Conservation (phyloP, 2,113 vertebrate species). For the Festucalex cinctus region DNA sequence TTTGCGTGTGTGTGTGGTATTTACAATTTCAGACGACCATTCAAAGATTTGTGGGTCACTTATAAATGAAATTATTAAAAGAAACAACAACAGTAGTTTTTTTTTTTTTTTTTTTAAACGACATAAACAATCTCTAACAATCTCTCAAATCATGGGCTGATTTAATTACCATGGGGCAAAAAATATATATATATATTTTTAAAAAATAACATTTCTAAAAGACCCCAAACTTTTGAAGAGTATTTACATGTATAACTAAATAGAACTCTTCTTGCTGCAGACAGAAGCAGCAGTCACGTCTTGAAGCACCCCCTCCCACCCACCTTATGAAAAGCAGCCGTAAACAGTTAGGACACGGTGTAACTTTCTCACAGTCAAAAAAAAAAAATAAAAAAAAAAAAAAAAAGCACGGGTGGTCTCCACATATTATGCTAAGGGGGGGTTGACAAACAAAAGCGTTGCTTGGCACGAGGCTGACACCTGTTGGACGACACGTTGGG, state of each 20-base stretch:
- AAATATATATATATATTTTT: too few relatives aligned
- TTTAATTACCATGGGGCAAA: too few relatives aligned
- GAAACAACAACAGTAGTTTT: too few relatives aligned
- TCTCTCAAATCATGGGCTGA: too few relatives aligned
- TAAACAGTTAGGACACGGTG: slow-evolving; percentile 55
- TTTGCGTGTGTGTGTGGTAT: too few relatives aligned
- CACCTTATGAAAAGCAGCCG: slow-evolving; percentile 22
- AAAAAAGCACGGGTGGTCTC: slow-evolving; percentile 56
- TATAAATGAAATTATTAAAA: too few relatives aligned
- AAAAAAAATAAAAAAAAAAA: background rate
- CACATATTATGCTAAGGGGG: slow-evolving; percentile 19
- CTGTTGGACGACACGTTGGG: slow-evolving; percentile 57
- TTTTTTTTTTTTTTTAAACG: too few relatives aligned
- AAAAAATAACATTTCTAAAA: too few relatives aligned
- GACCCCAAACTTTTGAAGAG: background rate
- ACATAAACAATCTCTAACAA: too few relatives aligned
- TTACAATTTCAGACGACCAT: too few relatives aligned
- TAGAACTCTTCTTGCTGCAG: background rate
- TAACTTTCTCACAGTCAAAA: slow-evolving; percentile 39
- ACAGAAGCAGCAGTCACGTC: background rate
- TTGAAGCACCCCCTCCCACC: background rate
- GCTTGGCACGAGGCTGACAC: slow-evolving; percentile 57
- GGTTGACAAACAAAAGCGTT: slow-evolving; percentile 18
- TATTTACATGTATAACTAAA: background rate
- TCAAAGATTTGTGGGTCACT: too few relatives aligned